A percentile compares a stretch with the other conserved stretches of the same genome.
phyloP scores from a whole-genome alignment of 2,113 vertebrate species.

The Felis chaus region DNA sequence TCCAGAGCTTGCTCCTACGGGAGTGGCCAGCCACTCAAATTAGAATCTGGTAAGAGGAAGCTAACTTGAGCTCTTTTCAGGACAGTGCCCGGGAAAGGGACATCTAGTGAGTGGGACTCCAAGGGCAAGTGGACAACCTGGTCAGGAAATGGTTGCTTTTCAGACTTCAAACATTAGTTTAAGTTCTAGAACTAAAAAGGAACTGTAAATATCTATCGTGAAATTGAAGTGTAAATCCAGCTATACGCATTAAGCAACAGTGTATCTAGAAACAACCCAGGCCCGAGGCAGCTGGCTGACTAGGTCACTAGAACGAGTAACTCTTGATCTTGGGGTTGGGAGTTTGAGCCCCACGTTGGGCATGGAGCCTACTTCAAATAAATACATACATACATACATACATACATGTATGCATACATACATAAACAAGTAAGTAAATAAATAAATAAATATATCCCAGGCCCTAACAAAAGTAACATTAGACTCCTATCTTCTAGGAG shows the following conservation, averaged over 20 bases:
- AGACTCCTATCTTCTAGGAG: not conserved
- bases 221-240: not conserved
- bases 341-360: too few species aligned
- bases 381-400: too few species aligned
- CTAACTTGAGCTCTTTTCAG: not conserved
- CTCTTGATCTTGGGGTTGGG: too few species aligned
- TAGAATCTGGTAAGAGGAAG: not conserved
- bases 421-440: not conserved
- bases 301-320: too few species aligned
- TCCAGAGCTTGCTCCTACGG: not conserved
- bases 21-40: not conserved
- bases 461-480: not conserved
- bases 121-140: not conserved
- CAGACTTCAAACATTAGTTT: not conserved
- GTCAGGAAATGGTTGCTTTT: not conserved
- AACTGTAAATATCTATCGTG: not conserved
- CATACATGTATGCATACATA: too few species aligned
- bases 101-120: not conserved
- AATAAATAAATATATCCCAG: not conserved
- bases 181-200: not conserved
- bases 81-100: not conserved
- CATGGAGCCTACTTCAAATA: too few species aligned
- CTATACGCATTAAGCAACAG: not conserved
- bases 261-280: not conserved
- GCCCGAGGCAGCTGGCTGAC: too few species aligned